phyloP scores from a whole-genome alignment of 2,113 vertebrate genomes.

The Cariama cristata region DNA sequence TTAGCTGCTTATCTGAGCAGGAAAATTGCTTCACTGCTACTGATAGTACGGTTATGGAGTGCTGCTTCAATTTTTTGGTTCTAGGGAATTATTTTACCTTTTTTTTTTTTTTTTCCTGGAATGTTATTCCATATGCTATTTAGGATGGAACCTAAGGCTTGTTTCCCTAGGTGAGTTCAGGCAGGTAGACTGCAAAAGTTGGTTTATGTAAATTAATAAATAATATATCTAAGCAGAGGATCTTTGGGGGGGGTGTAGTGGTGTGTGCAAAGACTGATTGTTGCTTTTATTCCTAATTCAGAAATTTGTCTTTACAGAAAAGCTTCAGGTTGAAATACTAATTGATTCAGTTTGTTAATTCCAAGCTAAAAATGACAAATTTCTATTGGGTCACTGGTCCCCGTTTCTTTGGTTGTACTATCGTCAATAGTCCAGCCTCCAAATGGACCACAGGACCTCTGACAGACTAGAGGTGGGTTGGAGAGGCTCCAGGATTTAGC shows the following conservation, averaged over 20 bases:
- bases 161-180: not conserved
- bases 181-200: not conserved
- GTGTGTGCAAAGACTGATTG: not conserved
- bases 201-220: not conserved
- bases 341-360: not conserved
- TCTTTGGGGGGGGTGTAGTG: rapidly evolving
- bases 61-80: not conserved
- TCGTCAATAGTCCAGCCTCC: not conserved
- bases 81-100: not conserved
- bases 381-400: rapidly evolving
- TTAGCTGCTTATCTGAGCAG: not conserved
- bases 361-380: not conserved
- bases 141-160: not conserved
- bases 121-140: not conserved
- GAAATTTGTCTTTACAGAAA: not conserved
- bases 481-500: not conserved
- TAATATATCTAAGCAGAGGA: not conserved
- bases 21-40: not conserved
- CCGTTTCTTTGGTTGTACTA: not conserved
- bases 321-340: not conserved
- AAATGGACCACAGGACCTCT: not conserved
- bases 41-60: not conserved
- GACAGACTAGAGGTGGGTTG: not conserved
- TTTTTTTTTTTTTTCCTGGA: not conserved
- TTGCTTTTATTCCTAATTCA: not conserved